Conservation (phyloP, 2,797 vertebrate genomes). For the Bovichtus variegatus region DNA sequence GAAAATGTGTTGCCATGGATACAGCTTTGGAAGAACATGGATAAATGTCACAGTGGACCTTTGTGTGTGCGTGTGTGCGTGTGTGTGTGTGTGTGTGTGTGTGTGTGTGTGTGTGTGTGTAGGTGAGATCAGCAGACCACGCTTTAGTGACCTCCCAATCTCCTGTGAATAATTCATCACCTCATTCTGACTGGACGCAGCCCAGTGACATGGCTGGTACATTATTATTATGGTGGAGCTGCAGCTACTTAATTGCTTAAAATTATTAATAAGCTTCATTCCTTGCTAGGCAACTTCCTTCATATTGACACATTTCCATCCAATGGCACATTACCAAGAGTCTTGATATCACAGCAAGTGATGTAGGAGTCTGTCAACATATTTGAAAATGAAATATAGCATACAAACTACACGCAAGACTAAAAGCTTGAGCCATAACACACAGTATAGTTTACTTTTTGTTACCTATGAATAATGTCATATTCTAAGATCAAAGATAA, state of each 20-base stretch:
- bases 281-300: slow-evolving; percentile 4
- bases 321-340: slow-evolving; percentile 6
- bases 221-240: slow-evolving; percentile 54
- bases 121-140: slow-evolving; percentile 52
- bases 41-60: slow-evolving; percentile 14
- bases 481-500: slow-evolving; percentile 15
- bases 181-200: slow-evolving; percentile 71
- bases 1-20: slow-evolving; percentile 49
- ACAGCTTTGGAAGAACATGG: slow-evolving; percentile 30
- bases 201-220: slow-evolving; percentile 47
- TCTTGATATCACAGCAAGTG: slow-evolving; percentile 7
- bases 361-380: slow-evolving; percentile 12
- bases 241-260: slow-evolving; percentile 39
- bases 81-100: slow-evolving; percentile 2
- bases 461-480: background rate
- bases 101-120: slow-evolving; percentile 22
- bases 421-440: background rate
- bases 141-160: slow-evolving; percentile 74
- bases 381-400: background rate
- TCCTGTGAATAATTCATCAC: slow-evolving; percentile 80
- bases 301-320: slow-evolving; percentile 1
- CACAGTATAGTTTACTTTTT: slow-evolving; percentile 2
- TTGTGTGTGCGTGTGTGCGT: slow-evolving; percentile 5
- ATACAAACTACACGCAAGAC: slow-evolving; percentile 4
- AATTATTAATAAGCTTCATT: slow-evolving; percentile 58